phyloP scores from a whole-genome alignment of 2,113 vertebrate genomes.

The Noturus placidus region DNA sequence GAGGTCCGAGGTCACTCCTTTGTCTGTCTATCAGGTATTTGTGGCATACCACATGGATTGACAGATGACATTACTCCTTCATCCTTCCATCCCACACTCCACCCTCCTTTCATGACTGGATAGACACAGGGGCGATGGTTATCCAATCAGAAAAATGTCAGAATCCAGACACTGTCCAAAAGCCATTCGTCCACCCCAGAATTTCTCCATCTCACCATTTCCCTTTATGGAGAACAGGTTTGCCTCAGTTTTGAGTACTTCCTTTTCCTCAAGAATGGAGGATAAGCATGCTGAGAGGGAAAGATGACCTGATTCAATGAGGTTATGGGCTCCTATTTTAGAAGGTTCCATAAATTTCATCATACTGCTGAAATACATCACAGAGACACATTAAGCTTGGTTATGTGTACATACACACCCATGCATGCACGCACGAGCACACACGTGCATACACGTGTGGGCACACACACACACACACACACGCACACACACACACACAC shows the following conservation, averaged over 20 bases:
- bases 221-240: conserved; percentile 7
- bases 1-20: conserved; percentile 44
- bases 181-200: conserved; percentile 12
- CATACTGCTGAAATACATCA: conserved; percentile 44
- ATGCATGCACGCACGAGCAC: conserved; percentile 39
- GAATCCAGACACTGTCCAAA: conserved; percentile 47
- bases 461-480: conserved; percentile 29
- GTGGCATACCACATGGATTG: conserved; percentile 66
- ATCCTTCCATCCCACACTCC: background rate
- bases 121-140: conserved; percentile 76
- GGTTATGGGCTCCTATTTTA: conserved; percentile 36
- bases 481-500: conserved; percentile 28
- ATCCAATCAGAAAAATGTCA: conserved; percentile 86
- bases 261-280: background rate
- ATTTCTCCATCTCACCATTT: background rate
- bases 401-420: background rate
- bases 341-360: conserved; percentile 48
- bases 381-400: conserved; percentile 63
- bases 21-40: conserved; percentile 57
- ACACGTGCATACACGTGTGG: background rate
- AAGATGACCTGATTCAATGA: conserved; percentile 40
- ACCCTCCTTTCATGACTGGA: conserved; percentile 69
- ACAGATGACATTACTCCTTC: conserved; percentile 78
- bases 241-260: background rate
- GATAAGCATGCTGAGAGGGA: background rate